These are phyloP conservation scores for Cynoglossus semilaevis DNA, from an alignment of 2,113 vertebrate species.

Conservation along the genomic window DNA sequence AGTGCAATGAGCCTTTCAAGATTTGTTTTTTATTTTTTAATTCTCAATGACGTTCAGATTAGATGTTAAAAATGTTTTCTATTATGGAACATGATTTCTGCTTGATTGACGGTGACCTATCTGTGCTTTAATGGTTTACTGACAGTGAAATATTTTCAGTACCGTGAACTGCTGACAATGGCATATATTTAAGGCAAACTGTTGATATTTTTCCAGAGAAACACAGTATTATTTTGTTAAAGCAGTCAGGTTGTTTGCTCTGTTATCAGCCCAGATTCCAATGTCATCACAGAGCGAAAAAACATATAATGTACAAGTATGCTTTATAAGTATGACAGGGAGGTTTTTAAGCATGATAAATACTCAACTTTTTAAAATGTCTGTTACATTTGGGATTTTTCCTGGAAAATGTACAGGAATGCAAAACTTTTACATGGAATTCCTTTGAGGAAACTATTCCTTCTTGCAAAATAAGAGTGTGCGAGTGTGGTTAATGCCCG, in stretches of 20 bases:
- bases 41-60: constrained; percentile 69
- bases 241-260: constrained; percentile 79
- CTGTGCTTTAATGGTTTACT: constrained; percentile 73
- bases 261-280: constrained; percentile 73
- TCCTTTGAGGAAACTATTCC: constrained; percentile 34
- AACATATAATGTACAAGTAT: constrained; percentile 78
- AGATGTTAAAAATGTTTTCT: constrained; percentile 76
- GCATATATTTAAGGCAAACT: constrained; percentile 74
- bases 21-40: constrained; percentile 75
- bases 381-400: constrained; percentile 33
- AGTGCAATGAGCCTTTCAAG: constrained; percentile 85
- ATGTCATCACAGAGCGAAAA: constrained; percentile 73
- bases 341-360: constrained; percentile 42
- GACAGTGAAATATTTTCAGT: constrained; percentile 78
- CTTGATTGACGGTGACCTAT: constrained; percentile 63
- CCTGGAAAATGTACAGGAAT: constrained; percentile 53
- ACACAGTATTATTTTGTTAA: constrained; percentile 83
- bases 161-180: constrained; percentile 70
- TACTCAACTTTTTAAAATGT: constrained; percentile 32
- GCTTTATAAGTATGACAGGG: constrained; percentile 79
- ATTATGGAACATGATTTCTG: constrained; percentile 73
- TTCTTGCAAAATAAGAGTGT: constrained; percentile 48
- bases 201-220: constrained; percentile 81
- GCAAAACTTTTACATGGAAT: constrained; percentile 60
- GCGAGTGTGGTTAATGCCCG: constrained; percentile 24